phyloP scores from a whole-genome alignment of 2,888 invertebrate species.

The Protophormia terraenovae region DNA sequence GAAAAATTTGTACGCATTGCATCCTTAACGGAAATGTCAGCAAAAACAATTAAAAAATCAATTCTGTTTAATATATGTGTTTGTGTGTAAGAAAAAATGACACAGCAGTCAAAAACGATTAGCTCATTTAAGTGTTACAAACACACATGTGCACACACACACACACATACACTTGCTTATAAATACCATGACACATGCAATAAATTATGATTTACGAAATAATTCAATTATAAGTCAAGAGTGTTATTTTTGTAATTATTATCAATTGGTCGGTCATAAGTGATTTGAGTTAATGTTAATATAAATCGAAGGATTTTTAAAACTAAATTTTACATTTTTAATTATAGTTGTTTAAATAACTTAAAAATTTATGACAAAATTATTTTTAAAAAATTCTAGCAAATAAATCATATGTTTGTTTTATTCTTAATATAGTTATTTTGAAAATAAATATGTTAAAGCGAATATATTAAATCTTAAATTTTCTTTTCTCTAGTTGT shows the following conservation, averaged over 20 bases:
- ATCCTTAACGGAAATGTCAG: neutral
- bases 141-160: neutral
- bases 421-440: no score
- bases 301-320: no score
- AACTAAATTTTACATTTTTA: no score
- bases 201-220: neutral
- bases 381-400: no score
- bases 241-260: constrained; percentile 20
- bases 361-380: no score
- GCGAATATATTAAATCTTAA: no score
- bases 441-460: no score
- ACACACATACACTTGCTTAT: neutral
- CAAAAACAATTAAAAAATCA: neutral
- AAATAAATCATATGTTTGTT: no score
- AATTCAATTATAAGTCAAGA: constrained; percentile 10
- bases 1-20: neutral
- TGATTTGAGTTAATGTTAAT: no score
- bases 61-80: neutral
- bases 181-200: neutral
- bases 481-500: neutral
- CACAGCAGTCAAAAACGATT: constrained; percentile 2
- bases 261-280: neutral
- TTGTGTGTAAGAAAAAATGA: constrained; percentile 5
- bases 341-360: no score
- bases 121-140: neutral